A percentile compares a stretch with the other conserved stretches of the same genome.
Conservation (phyloP, 2,888 invertebrate species). For the Spialia ferax region DNA sequence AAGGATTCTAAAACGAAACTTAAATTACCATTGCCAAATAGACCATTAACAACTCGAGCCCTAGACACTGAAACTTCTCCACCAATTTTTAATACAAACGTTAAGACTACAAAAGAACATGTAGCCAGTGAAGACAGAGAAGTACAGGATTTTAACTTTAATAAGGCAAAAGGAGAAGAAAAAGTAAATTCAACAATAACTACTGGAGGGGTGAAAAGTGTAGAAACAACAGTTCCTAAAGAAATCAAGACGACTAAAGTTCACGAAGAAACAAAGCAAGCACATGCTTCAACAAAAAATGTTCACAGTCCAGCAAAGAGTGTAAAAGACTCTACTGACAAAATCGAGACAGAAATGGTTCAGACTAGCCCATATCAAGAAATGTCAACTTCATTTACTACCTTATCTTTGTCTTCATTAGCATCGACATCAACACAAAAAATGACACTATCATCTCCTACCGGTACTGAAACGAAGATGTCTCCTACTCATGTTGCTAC, state of each 20-base stretch:
- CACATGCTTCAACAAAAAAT: background rate
- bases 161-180: background rate
- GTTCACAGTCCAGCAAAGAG: background rate
- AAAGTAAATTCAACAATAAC: background rate
- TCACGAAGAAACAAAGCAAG: background rate
- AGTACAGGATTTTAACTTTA: background rate
- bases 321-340: background rate
- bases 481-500: background rate
- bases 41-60: background rate
- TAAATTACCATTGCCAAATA: background rate
- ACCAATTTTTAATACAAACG: background rate
- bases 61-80: background rate
- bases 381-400: background rate
- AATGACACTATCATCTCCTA: background rate
- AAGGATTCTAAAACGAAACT: conserved; percentile 2
- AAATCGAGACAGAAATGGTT: background rate
- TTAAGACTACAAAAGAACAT: background rate
- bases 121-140: background rate
- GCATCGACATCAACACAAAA: background rate
- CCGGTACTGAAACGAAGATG: background rate
- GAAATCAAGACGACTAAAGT: background rate
- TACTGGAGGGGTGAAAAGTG: background rate
- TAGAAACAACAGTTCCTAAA: background rate
- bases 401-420: background rate
- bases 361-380: background rate